phyloP scores from a whole-genome alignment of 1,140 invertebrate species.

The Drosophila truncata region DNA sequence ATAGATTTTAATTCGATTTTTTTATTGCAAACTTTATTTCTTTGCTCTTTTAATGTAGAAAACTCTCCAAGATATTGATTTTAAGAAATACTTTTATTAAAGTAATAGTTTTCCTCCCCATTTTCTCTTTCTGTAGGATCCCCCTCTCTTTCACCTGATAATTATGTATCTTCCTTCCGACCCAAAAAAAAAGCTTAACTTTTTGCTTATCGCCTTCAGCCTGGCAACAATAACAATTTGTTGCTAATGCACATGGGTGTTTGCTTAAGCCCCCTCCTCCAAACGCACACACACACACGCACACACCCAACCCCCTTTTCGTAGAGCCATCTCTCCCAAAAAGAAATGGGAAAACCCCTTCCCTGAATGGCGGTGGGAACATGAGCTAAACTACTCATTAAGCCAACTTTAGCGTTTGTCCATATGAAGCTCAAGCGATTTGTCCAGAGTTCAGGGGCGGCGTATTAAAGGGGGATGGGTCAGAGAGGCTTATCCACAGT shows the following conservation, averaged over 20 bases:
- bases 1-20: background rate
- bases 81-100: background rate
- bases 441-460: slow-evolving; percentile 22
- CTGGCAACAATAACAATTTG: slow-evolving; percentile 79
- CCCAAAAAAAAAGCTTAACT: slow-evolving; percentile 43
- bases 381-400: slow-evolving; percentile 74
- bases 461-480: background rate
- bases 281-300: slow-evolving; percentile 19
- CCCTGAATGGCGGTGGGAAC: slow-evolving; percentile 26
- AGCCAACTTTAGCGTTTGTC: slow-evolving; percentile 55
- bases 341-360: background rate
- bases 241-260: slow-evolving; percentile 73
- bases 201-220: slow-evolving; percentile 38
- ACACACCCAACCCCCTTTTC: background rate
- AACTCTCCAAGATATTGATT: too few species aligned
- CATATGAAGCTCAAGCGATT: slow-evolving; percentile 54
- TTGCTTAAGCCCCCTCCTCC: slow-evolving; percentile 35
- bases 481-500: slow-evolving; percentile 43
- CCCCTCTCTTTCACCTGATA: background rate
- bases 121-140: background rate
- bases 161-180: background rate
- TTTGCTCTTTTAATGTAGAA: background rate
- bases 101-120: background rate
- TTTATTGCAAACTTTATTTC: background rate
- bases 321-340: background rate